Conservation (phyloP, 2,888 invertebrate species). For the Silvanus unidentatus region DNA sequence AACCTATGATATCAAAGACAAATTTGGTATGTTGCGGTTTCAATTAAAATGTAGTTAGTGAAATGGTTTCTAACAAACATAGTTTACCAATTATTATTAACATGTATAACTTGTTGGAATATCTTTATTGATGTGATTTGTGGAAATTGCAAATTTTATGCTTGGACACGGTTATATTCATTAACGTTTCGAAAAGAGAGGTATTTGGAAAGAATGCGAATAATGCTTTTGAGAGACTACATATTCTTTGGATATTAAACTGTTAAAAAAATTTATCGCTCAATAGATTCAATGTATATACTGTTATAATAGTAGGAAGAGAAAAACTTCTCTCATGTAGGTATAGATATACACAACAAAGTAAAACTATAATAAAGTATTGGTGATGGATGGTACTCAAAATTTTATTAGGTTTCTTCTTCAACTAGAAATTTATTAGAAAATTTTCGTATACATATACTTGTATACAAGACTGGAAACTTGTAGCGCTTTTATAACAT, state of each 20-base stretch:
- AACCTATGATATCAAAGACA: conserved; percentile 32
- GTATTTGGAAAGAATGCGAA: no score
- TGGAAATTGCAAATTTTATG: no score
- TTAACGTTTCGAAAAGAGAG: no score
- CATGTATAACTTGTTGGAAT: conserved; percentile 1
- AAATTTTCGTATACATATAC: conserved; percentile 21
- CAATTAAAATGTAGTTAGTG: conserved; percentile 38
- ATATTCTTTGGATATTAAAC: no score
- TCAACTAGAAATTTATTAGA: conserved; percentile 28
- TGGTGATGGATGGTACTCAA: conserved; percentile 24
- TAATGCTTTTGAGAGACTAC: no score
- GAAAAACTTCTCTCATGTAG: no score
- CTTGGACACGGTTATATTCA: no score
- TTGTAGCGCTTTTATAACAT: conserved; percentile 8
- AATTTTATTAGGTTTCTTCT: conserved; percentile 29
- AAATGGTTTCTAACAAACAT: conserved; percentile 25
- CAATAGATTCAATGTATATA: no score
- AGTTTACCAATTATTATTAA: conserved; percentile 13
- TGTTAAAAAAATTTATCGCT: no score
- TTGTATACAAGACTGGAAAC: conserved; percentile 3
- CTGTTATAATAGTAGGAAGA: no score
- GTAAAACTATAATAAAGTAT: conserved; percentile 30
- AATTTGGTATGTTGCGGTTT: conserved; percentile 36
- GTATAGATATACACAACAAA: conserved; percentile 20
- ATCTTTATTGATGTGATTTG: no score